phyloP scores from a whole-genome alignment of 2,113 vertebrate genomes.

The Castor canadensis region DNA sequence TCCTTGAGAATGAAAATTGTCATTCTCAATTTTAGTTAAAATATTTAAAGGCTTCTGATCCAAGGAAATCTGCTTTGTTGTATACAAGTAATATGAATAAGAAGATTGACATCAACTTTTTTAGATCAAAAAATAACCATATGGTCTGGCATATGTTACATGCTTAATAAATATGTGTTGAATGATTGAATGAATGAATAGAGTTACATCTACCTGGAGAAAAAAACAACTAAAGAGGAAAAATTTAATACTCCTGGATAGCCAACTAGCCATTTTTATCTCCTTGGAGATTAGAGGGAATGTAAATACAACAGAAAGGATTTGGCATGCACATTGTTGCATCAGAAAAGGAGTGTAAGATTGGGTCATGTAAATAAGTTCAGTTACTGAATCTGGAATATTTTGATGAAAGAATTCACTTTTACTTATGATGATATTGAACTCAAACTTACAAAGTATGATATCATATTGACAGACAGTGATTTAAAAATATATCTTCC shows the following conservation, averaged over 20 bases:
- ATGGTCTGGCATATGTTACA: background rate
- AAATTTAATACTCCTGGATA: background rate
- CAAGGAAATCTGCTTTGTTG: background rate
- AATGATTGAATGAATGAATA: background rate
- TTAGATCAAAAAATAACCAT: background rate
- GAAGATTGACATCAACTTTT: background rate
- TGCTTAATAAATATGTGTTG: background rate
- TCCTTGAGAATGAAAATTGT: background rate
- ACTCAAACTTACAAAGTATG: background rate
- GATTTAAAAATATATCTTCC: background rate
- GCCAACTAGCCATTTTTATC: background rate
- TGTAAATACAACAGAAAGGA: background rate
- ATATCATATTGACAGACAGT: background rate
- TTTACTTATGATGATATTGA: background rate
- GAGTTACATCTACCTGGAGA: background rate
- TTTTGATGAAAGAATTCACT: background rate
- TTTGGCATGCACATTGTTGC: background rate
- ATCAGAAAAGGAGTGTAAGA: background rate
- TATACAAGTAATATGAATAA: slow-evolving; percentile 9
- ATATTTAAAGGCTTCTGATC: background rate
- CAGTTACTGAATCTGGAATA: background rate
- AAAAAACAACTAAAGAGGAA: background rate
- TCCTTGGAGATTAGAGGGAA: background rate
- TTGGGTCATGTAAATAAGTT: background rate
- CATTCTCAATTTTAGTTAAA: slow-evolving; percentile 21